Evolutionary conservation across 2,888 invertebrate species (phyloP).

Genomic region (Dryadula phaetusa): DNA sequence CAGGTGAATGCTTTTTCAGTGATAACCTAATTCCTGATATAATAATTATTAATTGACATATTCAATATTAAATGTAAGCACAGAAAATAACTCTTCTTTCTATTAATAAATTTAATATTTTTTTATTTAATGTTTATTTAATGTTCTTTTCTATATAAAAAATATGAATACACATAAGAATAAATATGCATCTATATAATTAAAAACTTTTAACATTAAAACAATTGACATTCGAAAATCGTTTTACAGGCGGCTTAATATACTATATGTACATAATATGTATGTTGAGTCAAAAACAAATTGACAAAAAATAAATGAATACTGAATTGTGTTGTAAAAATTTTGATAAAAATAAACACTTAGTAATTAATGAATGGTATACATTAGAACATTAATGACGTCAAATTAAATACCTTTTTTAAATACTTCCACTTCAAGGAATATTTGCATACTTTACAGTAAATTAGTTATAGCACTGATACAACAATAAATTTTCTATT

Average conservation of each 20-base stretch:
- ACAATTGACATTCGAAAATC: slow-evolving; percentile 8
- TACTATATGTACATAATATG: neutral
- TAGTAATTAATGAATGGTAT: neutral
- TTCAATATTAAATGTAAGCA: neutral
- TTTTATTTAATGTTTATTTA: neutral
- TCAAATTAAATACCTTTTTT: too few species aligned
- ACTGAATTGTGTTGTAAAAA: neutral
- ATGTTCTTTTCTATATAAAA: neutral
- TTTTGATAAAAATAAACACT: neutral
- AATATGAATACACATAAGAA: neutral
- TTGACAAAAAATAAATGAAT: neutral
- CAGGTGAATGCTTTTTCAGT: neutral
- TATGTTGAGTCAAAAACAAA: neutral
- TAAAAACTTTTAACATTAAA: neutral
- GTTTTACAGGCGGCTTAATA: slow-evolving; percentile 19
- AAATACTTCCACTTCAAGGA: neutral
- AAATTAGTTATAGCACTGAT: neutral
- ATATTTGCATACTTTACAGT: neutral
- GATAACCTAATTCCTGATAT: neutral
- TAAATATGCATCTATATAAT: neutral
- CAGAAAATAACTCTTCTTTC: too few species aligned
- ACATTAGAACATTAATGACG: too few species aligned
- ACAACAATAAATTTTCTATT: neutral
- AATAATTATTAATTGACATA: neutral
- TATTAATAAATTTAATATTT: slow-evolving; percentile 6